These are phyloP conservation scores for Resseliella maxima DNA, from an alignment of 2,888 invertebrate genomes.

Conservation along the genomic window DNA sequence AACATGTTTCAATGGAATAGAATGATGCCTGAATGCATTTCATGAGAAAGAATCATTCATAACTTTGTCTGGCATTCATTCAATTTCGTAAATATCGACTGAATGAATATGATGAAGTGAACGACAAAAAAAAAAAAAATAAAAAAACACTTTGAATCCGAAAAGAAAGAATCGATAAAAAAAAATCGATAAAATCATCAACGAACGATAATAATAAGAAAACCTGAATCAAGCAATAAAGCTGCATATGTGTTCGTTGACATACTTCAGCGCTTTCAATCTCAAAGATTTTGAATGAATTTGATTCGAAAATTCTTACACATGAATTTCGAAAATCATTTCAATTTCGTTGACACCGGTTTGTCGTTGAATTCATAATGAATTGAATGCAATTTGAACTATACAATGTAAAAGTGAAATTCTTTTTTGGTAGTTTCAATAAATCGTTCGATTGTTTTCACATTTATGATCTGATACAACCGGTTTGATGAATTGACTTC, in stretches of 20 bases:
- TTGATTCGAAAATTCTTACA: neutral
- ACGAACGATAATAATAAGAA: neutral
- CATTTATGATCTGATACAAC: slow-evolving; percentile 12
- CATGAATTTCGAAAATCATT: slow-evolving; percentile 22
- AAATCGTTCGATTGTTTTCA: slow-evolving; percentile 38
- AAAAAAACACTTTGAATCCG: neutral
- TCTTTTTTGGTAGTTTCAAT: slow-evolving; percentile 16
- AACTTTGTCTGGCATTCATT: neutral
- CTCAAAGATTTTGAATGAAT: neutral
- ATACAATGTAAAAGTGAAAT: slow-evolving; percentile 43
- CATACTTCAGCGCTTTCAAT: slow-evolving; percentile 16
- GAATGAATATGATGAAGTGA: neutral
- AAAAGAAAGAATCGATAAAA: neutral
- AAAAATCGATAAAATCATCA: too few species aligned
- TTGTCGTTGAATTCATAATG: neutral
- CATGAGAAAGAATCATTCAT: slow-evolving; percentile 11
- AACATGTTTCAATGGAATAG: neutral
- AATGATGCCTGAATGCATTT: neutral
- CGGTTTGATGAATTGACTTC: neutral
- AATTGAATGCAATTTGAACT: neutral
- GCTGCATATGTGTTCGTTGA: slow-evolving; percentile 25
- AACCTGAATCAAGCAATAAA: neutral
- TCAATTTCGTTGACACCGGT: slow-evolving; percentile 18
- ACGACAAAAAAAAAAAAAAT: neutral
- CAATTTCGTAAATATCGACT: neutral